Percentiles rank a stretch among this genome's conserved stretches.
These are phyloP conservation scores for Dermochelys coriacea DNA, from an alignment of 2,797 vertebrate genomes.

Conservation along the genomic window DNA sequence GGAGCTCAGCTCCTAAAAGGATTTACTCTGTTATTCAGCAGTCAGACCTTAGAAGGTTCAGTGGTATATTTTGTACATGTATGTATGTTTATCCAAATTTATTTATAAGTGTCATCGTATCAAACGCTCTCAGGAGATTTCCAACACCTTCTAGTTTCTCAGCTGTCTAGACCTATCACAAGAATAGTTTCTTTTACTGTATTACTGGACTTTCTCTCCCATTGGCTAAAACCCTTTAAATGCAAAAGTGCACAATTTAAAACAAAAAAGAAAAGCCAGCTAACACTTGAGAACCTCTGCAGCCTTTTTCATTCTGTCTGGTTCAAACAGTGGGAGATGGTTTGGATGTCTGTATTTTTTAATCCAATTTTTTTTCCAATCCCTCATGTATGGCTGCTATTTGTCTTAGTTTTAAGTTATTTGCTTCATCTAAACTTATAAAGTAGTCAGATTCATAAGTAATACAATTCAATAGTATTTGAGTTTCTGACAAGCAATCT, in stretches of 20 bases:
- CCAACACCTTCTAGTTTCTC: neutral
- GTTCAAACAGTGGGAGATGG: neutral
- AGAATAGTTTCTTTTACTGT: neutral
- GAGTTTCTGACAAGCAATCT: slow-evolving; percentile 42
- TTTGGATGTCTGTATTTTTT: neutral
- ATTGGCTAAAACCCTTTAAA: neutral
- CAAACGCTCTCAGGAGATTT: neutral
- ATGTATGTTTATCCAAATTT: neutral
- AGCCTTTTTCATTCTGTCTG: neutral
- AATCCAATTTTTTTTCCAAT: neutral
- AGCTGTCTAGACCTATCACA: neutral
- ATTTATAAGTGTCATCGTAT: accelerated
- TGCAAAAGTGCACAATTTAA: neutral
- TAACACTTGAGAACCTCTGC: neutral
- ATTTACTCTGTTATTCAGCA: neutral
- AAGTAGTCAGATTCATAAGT: neutral
- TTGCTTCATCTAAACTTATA: neutral
- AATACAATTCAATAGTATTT: neutral
- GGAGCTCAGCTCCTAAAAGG: neutral
- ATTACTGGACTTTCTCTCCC: slow-evolving; percentile 1
- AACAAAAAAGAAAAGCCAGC: neutral
- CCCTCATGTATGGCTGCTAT: neutral
- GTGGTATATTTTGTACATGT: neutral
- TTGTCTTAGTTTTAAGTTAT: slow-evolving; percentile 13
- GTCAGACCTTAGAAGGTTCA: neutral